Conservation (phyloP, 2,888 invertebrate genomes). For the Agriopis aurantiaria region DNA sequence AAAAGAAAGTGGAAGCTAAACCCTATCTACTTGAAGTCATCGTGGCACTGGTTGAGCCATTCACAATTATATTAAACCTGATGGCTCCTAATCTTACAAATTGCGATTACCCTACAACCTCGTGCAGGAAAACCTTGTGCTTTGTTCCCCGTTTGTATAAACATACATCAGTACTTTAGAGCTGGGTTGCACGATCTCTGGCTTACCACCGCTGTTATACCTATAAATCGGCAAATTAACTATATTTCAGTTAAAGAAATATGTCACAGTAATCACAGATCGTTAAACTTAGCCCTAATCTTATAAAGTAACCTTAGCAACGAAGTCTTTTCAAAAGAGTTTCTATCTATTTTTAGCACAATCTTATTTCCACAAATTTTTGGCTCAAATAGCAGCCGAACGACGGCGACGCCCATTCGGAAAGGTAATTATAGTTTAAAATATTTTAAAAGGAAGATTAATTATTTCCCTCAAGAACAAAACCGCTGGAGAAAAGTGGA, state of each 20-base stretch:
- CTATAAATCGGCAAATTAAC: not conserved
- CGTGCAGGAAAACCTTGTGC: conserved; percentile 24
- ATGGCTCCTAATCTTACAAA: conserved; percentile 31
- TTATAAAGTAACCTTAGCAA: not conserved
- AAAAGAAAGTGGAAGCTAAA: not conserved
- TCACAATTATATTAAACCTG: conserved; percentile 26
- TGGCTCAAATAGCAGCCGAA: not conserved
- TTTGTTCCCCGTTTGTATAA: conserved; percentile 38
- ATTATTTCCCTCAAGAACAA: conserved; percentile 18
- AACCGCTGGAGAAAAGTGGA: conserved; percentile 37
- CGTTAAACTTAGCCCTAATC: not conserved
- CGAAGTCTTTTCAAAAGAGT: not conserved
- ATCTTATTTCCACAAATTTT: conserved; percentile 6
- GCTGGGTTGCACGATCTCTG: too few relatives aligned
- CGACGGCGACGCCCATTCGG: conserved; percentile 14
- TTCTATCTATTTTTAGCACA: conserved; percentile 6
- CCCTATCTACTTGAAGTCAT: not conserved
- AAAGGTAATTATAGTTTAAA: conserved; percentile 24
- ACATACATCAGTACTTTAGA: conserved; percentile 33
- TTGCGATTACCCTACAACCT: conserved; percentile 40
- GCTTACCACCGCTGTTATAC: not conserved
- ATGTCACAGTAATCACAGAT: not conserved
- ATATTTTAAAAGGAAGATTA: conserved; percentile 23
- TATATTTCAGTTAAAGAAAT: too few relatives aligned
- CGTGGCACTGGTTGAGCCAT: not conserved